Base-by-base conservation (phyloP, 2,888 invertebrate species). In the Cosmia pyralina region DNA sequence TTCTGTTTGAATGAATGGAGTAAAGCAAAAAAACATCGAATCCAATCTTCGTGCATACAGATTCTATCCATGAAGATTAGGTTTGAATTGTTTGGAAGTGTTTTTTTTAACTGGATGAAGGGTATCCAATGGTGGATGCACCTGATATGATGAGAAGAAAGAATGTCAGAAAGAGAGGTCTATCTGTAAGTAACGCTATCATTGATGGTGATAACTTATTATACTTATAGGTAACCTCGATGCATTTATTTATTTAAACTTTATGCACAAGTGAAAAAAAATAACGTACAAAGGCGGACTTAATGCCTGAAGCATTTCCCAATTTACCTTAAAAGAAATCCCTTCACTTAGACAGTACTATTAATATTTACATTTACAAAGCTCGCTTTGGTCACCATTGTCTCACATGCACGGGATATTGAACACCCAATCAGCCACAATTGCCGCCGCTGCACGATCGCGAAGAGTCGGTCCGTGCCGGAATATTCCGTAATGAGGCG, bases 401-500 rank as follows among this genome's bases (percentile, higher is more conserved):
- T 55, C 50, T 34, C 41, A 41, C 52, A 19, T 34, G 58, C 58
- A 4, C 48, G 11, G 22, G 65, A 34, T 71, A 80, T 68, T 44
- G 75, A 83, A 83, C 53, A 65, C 60, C 68, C 67, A 75, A 75
- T 68, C 67, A 75, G 19, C 38, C 60, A 46, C 46, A 65, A 52
- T 15, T n/a, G 52, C 44, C 38, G 19, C n/a, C 19, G 38, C 11
- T 48, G 50, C 38, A 53, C 34, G 59, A 53, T 62, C 68, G 52
- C 58, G 50, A 69, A 66, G 70, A 71, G 52, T 48, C 22, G 34
- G 53, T 57, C 58, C 19, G 55, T 22, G 58, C 44, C 50, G 53
- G 81, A 66, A 73, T 66, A 69, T 64, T 64, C 57, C 67, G 69
- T 85, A 85, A 84, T 84, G 86, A 84, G 71, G 77, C 71, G 63